Base-by-base conservation (phyloP, 1,140 invertebrate species). In the Drosophila biarmipes region DNA sequence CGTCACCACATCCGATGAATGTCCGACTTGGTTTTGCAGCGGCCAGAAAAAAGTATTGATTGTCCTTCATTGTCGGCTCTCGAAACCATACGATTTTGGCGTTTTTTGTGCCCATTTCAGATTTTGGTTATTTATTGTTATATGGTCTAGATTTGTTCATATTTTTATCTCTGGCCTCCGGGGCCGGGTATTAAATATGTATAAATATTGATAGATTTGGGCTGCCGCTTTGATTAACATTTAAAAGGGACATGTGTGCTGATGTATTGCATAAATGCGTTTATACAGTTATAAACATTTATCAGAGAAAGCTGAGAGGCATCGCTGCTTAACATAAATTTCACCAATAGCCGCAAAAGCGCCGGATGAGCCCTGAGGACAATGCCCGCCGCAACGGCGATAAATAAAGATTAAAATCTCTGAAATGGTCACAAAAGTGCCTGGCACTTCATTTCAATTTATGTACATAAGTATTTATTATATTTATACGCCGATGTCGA, bases 331-430 rank as follows among this genome's bases (percentile, higher is more conserved):
- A 82, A 76, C 58, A 78, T 69, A 85, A 61, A 71, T 75, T 64
- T 64, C 38, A 17, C 48, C 42, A 48, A 59, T 34, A 37, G 46
- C 61, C 38, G 51, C 21, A 40, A 6, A 24, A 21, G 21, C 10
- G 19, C 48, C 51, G 66, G 67, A 66, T 40, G 55, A 37, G 35
- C 52, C 15, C 42, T 15, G 17, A 37, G 61, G 46, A 67, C 62
- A 67, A 67, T 53, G 51, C 34, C 78, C 7, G 55, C 56, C 57
- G 57, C 76, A 86, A 42, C 31, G 78, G 57, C 82, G 74, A 86
- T 86, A 86, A 86, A 86, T 86, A 86, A 86, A 86, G 82, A 86
- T 86, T 86, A 86, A 86, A 86, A 86, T 89, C 78, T 87, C 78
- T 82, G 84, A 63, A 86, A 82, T 77, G 81, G 73, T 80, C 82